Percentiles rank a stretch among this genome's conserved stretches.
Conservation (phyloP, 2,888 invertebrate genomes). For the Agrochola lota region DNA sequence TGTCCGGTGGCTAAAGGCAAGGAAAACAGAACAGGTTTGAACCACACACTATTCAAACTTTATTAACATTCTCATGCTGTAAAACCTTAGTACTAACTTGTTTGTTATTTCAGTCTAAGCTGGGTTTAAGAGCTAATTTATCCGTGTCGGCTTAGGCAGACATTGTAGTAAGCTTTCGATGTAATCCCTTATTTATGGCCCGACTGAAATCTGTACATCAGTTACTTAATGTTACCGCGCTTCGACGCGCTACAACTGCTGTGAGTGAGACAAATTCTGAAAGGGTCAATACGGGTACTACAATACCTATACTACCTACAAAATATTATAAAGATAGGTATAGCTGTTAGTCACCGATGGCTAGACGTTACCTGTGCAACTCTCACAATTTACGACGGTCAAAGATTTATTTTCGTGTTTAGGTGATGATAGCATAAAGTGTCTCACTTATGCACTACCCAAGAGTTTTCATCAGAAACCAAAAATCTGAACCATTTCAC, state of each 20-base stretch:
- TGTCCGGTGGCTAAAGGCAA: neutral
- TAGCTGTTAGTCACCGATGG: neutral
- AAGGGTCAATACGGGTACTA: neutral
- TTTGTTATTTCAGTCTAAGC: slow-evolving; percentile 51
- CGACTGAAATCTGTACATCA: slow-evolving; percentile 25
- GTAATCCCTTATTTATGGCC: slow-evolving; percentile 52
- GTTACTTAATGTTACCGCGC: slow-evolving; percentile 25
- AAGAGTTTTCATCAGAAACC: neutral
- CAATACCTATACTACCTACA: neutral
- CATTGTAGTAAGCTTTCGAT: slow-evolving; percentile 47
- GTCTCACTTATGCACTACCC: neutral
- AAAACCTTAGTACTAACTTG: slow-evolving; percentile 13
- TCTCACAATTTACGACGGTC: neutral
- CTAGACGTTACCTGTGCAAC: too few relatives aligned
- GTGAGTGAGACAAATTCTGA: neutral
- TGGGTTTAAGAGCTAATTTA: slow-evolving; percentile 42
- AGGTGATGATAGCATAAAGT: neutral
- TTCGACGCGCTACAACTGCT: neutral
- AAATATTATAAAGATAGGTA: too few relatives aligned
- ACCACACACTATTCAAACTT: slow-evolving; percentile 18
- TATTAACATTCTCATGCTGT: slow-evolving; percentile 14
- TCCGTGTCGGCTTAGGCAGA: slow-evolving; percentile 45
- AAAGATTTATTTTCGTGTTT: neutral
- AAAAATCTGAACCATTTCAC: neutral
- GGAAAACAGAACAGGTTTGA: neutral